Base-by-base conservation (phyloP, 2,113 vertebrate species). In the Chlorodrepanis virens region DNA sequence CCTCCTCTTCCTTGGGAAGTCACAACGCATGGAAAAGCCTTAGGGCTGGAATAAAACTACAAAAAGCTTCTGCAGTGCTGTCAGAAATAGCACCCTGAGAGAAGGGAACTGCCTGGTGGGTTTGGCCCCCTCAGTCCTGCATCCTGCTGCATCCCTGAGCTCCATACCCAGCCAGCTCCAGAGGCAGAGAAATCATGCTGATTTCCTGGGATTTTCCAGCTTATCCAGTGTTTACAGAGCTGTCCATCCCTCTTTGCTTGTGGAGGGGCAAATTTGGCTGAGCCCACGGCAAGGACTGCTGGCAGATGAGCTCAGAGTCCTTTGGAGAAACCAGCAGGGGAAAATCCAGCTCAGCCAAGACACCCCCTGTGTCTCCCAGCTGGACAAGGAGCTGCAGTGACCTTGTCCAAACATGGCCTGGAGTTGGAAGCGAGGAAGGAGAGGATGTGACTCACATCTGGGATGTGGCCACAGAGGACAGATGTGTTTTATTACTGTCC, bases 401-500 rank as follows among this genome's bases (percentile, higher is more conserved):
- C 93, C 93, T 91, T 84, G 92, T 37, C 69, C 22, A 5, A 35
- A 50, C 67, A 33, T 39, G 35, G 68, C 47, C 64, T 57, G 2
- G 47, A 61, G 86, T 4, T 84, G 81, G 78, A 37, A 87, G 69
- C 5, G 69, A n/a, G 88, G 69, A 59, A 64, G 6, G 3, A 70
- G 72, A 89, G 94, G 94, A 94, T 89, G 86, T 93, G 91, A 94
- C 42, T 94, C 95, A 94, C 83, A 88, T 31, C 71, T 95, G 94
- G 93, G 95, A 77, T 10, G 67, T 5, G 77, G 60, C 37, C 10
- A 5, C 68, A 22, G 42, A 74, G 80, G 90, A 67, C 94, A 93
- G 79, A 91, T 85, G 88, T 76, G 76, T 87, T 91, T 90, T 14
- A n/a, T 94, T 77, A 83, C 42, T 42, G 77, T 45, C 83, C 89